These are phyloP conservation scores for Netelia melanura DNA, from an alignment of 2,888 invertebrate genomes.

Conservation along the genomic window DNA sequence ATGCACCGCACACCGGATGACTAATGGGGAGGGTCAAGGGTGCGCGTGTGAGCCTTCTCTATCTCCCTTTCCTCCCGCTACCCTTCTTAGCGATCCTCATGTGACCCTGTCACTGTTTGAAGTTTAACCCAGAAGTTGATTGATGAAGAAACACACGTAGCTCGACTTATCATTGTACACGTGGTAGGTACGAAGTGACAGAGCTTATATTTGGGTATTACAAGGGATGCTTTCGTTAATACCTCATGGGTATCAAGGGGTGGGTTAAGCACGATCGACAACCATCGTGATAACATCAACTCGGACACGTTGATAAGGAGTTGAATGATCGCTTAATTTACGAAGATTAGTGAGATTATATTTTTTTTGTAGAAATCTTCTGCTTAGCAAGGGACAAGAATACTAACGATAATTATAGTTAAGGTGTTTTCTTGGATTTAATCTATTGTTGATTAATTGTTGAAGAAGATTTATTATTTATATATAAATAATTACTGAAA, in stretches of 20 bases:
- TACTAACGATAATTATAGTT: too few species aligned
- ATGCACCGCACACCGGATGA: slow-evolving; percentile 49
- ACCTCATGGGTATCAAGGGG: background rate
- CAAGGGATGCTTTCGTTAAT: slow-evolving; percentile 4
- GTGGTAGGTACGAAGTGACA: background rate
- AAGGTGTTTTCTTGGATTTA: too few species aligned
- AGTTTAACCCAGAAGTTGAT: slow-evolving; percentile 44
- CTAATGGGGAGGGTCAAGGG: slow-evolving; percentile 67
- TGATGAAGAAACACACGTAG: slow-evolving; percentile 53
- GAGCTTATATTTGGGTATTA: slow-evolving; percentile 41
- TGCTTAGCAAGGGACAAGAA: too few species aligned
- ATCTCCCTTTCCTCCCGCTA: background rate
- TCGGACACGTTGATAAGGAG: background rate
- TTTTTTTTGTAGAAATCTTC: too few species aligned
- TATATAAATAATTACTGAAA: too few species aligned
- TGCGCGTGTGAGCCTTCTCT: slow-evolving; percentile 46
- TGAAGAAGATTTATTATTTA: too few species aligned
- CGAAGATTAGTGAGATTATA: background rate
- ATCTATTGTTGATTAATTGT: too few species aligned
- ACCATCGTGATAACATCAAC: slow-evolving; percentile 1
- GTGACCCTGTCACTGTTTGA: slow-evolving; percentile 35
- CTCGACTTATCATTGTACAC: slow-evolving; percentile 46
- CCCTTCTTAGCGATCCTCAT: slow-evolving; percentile 32
- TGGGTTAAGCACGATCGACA: slow-evolving; percentile 4
- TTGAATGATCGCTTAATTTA: slow-evolving; percentile 1